These are phyloP conservation scores for Zosterops borbonicus DNA, from an alignment of 2,113 vertebrate genomes.

Conservation along the genomic window DNA sequence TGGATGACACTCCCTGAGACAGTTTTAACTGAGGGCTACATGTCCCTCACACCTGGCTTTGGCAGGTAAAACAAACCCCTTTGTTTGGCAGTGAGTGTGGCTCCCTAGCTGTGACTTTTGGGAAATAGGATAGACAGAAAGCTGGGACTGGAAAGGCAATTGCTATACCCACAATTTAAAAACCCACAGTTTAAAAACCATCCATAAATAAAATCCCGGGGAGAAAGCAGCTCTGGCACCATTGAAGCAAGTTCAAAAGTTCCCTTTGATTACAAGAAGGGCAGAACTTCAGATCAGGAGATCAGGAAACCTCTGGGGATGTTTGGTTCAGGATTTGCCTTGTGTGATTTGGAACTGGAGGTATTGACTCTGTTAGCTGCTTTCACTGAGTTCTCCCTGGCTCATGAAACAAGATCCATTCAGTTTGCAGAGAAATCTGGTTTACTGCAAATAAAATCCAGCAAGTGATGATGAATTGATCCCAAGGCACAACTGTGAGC, in stretches of 20 bases:
- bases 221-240: neutral
- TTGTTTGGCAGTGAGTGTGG: neutral
- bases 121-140: neutral
- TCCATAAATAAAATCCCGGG: neutral
- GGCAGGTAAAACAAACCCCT: neutral
- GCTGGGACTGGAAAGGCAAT: neutral
- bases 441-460: neutral
- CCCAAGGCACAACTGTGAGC: neutral
- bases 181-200: neutral
- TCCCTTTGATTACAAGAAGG: neutral
- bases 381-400: neutral
- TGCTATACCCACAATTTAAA: neutral
- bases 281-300: neutral
- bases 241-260: neutral
- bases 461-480: neutral
- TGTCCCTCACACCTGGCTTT: neutral
- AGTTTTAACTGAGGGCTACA: neutral
- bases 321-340: neutral
- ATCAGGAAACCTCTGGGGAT: neutral
- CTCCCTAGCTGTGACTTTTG: neutral
- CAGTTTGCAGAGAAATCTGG: neutral
- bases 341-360: neutral
- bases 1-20: fast-evolving
- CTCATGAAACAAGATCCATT: neutral
- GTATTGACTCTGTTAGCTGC: neutral